A percentile compares a stretch with the other conserved stretches of the same genome.
Conservation (phyloP, 2,113 vertebrate species). For the Neolamprologus falcicula region DNA sequence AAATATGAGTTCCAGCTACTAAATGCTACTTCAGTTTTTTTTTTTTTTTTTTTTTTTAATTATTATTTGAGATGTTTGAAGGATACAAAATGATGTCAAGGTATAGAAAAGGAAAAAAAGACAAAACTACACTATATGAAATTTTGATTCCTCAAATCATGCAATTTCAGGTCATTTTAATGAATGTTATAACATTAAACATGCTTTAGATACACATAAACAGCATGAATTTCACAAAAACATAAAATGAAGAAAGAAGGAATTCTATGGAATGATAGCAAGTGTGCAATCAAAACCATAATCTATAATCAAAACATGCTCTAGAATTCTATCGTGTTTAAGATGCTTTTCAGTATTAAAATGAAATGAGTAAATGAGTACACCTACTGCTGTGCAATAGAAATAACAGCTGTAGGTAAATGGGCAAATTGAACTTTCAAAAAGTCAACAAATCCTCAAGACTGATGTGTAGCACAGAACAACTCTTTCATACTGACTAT, state of each 20-base stretch:
- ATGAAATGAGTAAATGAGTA: not conserved
- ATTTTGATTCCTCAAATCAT: not conserved
- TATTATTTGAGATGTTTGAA: not conserved
- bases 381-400: not conserved
- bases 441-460: not conserved
- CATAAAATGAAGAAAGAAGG: not conserved
- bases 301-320: not conserved
- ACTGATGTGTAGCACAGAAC: not conserved
- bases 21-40: not conserved
- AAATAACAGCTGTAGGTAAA: not conserved
- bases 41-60: rapidly evolving
- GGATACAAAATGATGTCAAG: not conserved
- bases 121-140: not conserved
- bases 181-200: not conserved
- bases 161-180: not conserved
- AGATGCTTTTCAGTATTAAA: not conserved
- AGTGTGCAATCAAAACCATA: not conserved
- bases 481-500: not conserved
- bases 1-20: not conserved
- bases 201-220: not conserved
- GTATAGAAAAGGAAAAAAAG: not conserved
- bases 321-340: not conserved
- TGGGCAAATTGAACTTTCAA: not conserved
- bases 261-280: not conserved
- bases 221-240: not conserved